Evolutionary conservation across 2,888 invertebrate species (phyloP).

Genomic region (Dasysyrphus albostriatus): DNA sequence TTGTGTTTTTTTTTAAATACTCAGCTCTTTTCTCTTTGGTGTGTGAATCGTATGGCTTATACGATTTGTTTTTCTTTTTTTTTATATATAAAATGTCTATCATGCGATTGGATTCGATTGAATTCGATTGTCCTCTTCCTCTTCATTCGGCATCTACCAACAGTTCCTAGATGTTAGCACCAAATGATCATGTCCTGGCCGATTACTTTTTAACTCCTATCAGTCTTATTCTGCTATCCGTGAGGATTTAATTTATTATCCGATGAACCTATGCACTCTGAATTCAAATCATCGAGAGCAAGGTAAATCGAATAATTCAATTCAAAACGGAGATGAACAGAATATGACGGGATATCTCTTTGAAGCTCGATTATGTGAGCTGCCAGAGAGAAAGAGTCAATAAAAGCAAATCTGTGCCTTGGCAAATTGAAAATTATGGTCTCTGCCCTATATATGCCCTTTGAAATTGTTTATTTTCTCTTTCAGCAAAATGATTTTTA

Average conservation of each 20-base stretch:
- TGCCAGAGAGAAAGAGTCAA: conserved; percentile 24
- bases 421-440: conserved; percentile 59
- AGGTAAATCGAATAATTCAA: background rate
- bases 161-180: conserved; percentile 54
- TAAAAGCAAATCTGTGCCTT: conserved; percentile 51
- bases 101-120: conserved; percentile 7
- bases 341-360: background rate
- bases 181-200: conserved; percentile 57
- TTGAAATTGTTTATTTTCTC: conserved; percentile 54
- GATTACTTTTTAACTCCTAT: conserved; percentile 38
- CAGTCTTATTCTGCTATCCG: background rate
- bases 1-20: conserved; percentile 7
- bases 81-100: conserved; percentile 11
- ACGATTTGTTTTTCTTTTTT: conserved; percentile 42
- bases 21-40: conserved; percentile 49
- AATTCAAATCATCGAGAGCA: background rate
- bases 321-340: background rate
- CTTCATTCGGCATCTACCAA: conserved; percentile 47
- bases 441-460: conserved; percentile 62
- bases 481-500: conserved; percentile 64
- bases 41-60: conserved; percentile 56
- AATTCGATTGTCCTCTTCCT: conserved; percentile 50
- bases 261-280: background rate
- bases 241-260: background rate
- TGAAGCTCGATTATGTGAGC: conserved; percentile 68